Evolutionary conservation across 2,888 invertebrate species (phyloP), one percentile per base, ranked within the genome.

Genomic region (Molorchus minor): DNA sequence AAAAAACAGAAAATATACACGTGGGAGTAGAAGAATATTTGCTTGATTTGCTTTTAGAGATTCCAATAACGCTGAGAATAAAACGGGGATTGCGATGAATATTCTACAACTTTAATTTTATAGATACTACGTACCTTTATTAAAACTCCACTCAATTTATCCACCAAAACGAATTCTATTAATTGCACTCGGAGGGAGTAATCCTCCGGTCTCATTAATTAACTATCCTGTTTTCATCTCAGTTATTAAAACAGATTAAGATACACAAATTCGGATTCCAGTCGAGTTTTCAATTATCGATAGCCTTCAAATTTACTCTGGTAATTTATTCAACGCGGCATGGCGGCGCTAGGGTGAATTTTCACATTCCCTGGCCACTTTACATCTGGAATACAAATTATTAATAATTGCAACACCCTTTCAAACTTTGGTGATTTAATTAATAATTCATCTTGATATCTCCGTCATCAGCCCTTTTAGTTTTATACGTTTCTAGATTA

Each of bases 391-490:
- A 52, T 58, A 58, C 62, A 53, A 62, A 58, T 58, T 56, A 56
- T 58, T 49, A 55, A n/a, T n/a, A n/a, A 56, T 56, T 25, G 55
- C 52, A 16, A 40, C 17, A 45, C 49, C 19, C 51, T 36, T 46
- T 45, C 41, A 17, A 47, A 58, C 52, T 56, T 56, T 40, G 30
- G 38, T 52, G 46, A 58, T 58, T 62, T 52, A 62, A 62, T 62
- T 62, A 62, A 58, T 55, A 52, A 58, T 62, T 62, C 62, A 62
- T 58, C 58, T 55, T 40, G 51, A 35, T 47, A 35, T 56, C 56
- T 56, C 35, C 46, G 33, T 51, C 47, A 53, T 49, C 41, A 58
- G 54, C 43, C 49, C 61, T 25, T 61, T 61, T 41, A 43, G 54
- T 54, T 57, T 58, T 35, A 20, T 46, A 35, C 38, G 55, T 54